Conservation (phyloP, 2,888 invertebrate genomes). For the Hofmannophila pseudospretella region DNA sequence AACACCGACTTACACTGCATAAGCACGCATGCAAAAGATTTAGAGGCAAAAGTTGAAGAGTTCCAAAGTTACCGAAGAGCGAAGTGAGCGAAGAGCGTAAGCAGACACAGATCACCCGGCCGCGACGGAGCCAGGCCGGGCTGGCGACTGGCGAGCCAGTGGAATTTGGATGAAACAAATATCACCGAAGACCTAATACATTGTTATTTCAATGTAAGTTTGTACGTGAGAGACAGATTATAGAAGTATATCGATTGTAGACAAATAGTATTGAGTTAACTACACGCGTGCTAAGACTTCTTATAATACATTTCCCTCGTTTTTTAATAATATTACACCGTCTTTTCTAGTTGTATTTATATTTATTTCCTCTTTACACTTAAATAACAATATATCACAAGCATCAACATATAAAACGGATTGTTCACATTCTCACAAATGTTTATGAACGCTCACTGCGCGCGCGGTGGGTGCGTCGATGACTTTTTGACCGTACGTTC, state of each 20-base stretch:
- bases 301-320: slow-evolving; percentile 51
- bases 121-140: slow-evolving; percentile 3
- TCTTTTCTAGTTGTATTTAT: slow-evolving; percentile 61
- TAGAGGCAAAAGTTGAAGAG: slow-evolving; percentile 60
- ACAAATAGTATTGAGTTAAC: slow-evolving; percentile 42
- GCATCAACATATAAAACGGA: slow-evolving; percentile 71
- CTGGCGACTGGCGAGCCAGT: slow-evolving; percentile 18
- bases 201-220: slow-evolving; percentile 75
- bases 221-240: slow-evolving; percentile 26
- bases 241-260: slow-evolving; percentile 27
- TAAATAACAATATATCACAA: slow-evolving; percentile 78
- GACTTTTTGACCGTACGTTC: slow-evolving; percentile 61
- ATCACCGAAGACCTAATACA: slow-evolving; percentile 48
- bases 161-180: slow-evolving; percentile 78
- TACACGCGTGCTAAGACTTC: slow-evolving; percentile 65
- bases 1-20: slow-evolving; percentile 51
- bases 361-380: slow-evolving; percentile 72
- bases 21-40: slow-evolving; percentile 77
- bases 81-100: slow-evolving; percentile 32
- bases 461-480: slow-evolving; percentile 31
- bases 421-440: slow-evolving; percentile 23
- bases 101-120: slow-evolving; percentile 20
- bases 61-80: slow-evolving; percentile 20
- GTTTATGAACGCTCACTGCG: slow-evolving; percentile 12
- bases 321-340: slow-evolving; percentile 54